Percentiles rank a stretch among this genome's conserved stretches.
These are phyloP conservation scores for Vesta saturnalis DNA, from an alignment of 2,888 invertebrate genomes.

Conservation along the genomic window DNA sequence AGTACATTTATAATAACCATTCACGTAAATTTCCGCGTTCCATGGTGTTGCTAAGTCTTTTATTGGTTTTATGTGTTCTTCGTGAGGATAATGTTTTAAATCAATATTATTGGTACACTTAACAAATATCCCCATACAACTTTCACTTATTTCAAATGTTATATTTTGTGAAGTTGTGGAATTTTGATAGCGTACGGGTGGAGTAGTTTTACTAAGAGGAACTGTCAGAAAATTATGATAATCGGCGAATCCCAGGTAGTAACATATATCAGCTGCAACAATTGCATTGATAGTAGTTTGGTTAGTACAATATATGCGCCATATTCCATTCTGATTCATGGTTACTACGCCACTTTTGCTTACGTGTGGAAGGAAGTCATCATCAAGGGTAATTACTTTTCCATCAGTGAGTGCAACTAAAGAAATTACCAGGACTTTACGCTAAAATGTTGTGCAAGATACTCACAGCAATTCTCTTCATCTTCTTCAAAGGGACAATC, in stretches of 20 bases:
- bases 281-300: slow-evolving; percentile 62
- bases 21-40: slow-evolving; percentile 76
- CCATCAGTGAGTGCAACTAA: slow-evolving; percentile 77
- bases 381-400: slow-evolving; percentile 67
- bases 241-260: slow-evolving; percentile 72
- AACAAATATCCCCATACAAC: slow-evolving; percentile 67
- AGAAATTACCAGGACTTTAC: slow-evolving; percentile 44
- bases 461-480: slow-evolving; percentile 81
- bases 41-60: slow-evolving; percentile 67
- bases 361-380: slow-evolving; percentile 69
- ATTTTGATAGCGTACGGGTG: background rate
- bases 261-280: slow-evolving; percentile 70
- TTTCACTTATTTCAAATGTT: slow-evolving; percentile 6
- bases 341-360: slow-evolving; percentile 72
- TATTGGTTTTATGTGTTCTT: slow-evolving; percentile 36
- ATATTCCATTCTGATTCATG: slow-evolving; percentile 68
- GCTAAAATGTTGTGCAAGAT: background rate
- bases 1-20: slow-evolving; percentile 76
- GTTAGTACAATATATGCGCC: slow-evolving; percentile 73
- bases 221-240: slow-evolving; percentile 48
- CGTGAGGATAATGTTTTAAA: slow-evolving; percentile 45
- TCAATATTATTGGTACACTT: slow-evolving; percentile 65
- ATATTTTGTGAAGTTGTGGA: background rate
- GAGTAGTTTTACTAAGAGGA: background rate
- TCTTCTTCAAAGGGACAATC: slow-evolving; percentile 80